Evolutionary conservation across 2,888 invertebrate genomes (phyloP).

Genomic region (Ligdia adustata): DNA sequence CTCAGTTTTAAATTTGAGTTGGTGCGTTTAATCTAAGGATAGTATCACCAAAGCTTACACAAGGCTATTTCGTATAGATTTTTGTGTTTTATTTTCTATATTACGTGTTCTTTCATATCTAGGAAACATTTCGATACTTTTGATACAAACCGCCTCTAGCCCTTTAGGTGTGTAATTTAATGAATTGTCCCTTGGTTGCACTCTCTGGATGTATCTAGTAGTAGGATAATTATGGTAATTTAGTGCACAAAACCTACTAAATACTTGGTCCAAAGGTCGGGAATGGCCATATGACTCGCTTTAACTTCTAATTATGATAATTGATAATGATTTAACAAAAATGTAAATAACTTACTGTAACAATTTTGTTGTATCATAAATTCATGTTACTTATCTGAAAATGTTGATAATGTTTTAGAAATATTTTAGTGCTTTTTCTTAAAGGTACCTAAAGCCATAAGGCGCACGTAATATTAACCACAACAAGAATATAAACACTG

Average conservation of each 20-base stretch:
- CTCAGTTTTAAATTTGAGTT: no score
- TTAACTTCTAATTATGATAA: conserved; percentile 33
- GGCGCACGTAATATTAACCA: conserved; percentile 80
- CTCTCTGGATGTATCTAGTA: conserved; percentile 42
- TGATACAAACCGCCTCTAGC: conserved; percentile 53
- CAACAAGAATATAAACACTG: conserved; percentile 82
- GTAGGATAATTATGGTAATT: conserved; percentile 57
- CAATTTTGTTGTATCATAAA: conserved; percentile 63
- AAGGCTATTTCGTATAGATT: conserved; percentile 20
- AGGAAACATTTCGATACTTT: conserved; percentile 46
- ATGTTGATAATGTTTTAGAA: conserved; percentile 74
- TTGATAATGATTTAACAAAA: conserved; percentile 27
- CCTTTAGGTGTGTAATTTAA: conserved; percentile 27
- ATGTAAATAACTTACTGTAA: conserved; percentile 58
- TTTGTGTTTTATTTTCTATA: conserved; percentile 21
- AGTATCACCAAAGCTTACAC: conserved; percentile 32
- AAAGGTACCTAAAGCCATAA: conserved; percentile 74
- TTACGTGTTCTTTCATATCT: conserved; percentile 35
- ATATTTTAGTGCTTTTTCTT: conserved; percentile 74
- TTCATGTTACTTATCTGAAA: conserved; percentile 65
- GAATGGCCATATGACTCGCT: conserved; percentile 28
- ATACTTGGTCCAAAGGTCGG: conserved; percentile 30
- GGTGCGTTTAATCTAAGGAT: background rate
- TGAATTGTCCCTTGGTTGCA: conserved; percentile 41
- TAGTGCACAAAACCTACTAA: conserved; percentile 70